phyloP scores from a whole-genome alignment of 2,888 invertebrate genomes.

The Esperia sulphurella region DNA sequence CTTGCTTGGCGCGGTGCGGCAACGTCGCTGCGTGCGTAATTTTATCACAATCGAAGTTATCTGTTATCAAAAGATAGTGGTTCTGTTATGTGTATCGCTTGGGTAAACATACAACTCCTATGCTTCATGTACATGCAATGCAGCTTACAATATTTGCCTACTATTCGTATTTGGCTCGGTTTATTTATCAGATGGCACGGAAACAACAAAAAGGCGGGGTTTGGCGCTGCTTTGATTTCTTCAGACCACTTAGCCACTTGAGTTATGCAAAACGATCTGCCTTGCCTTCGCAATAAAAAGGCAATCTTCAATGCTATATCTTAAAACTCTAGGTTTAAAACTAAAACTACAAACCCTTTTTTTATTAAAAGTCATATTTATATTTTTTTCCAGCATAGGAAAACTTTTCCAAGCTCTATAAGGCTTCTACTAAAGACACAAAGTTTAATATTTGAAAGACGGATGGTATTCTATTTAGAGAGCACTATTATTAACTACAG shows the following conservation, averaged over 20 bases:
- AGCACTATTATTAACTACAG: too few species aligned
- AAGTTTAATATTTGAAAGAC: too few species aligned
- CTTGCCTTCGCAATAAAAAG: too few species aligned
- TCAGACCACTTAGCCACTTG: slow-evolving; percentile 3
- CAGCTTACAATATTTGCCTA: slow-evolving; percentile 1
- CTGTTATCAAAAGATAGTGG: slow-evolving; percentile 42
- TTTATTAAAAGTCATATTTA: too few species aligned
- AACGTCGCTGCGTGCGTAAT: slow-evolving; percentile 61
- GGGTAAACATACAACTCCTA: slow-evolving; percentile 7
- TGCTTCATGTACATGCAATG: slow-evolving; percentile 5
- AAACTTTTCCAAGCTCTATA: too few species aligned
- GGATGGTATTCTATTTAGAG: too few species aligned
- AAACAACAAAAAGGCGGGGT: slow-evolving; percentile 26
- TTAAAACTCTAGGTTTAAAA: too few species aligned
- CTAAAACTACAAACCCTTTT: too few species aligned
- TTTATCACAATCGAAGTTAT: slow-evolving; percentile 54
- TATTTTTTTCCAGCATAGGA: too few species aligned
- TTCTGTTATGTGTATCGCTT: slow-evolving; percentile 22
- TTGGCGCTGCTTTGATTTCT: slow-evolving; percentile 18
- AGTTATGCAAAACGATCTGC: slow-evolving; percentile 13
- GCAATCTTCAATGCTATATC: too few species aligned
- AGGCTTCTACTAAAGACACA: too few species aligned
- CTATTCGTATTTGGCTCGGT: slow-evolving; percentile 15
- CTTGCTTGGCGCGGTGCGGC: slow-evolving; percentile 38
- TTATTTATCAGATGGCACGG: slow-evolving; percentile 18